Evolutionary conservation across 2,113 vertebrate species (phyloP).

Genomic region (Sebastes schlegelii): DNA sequence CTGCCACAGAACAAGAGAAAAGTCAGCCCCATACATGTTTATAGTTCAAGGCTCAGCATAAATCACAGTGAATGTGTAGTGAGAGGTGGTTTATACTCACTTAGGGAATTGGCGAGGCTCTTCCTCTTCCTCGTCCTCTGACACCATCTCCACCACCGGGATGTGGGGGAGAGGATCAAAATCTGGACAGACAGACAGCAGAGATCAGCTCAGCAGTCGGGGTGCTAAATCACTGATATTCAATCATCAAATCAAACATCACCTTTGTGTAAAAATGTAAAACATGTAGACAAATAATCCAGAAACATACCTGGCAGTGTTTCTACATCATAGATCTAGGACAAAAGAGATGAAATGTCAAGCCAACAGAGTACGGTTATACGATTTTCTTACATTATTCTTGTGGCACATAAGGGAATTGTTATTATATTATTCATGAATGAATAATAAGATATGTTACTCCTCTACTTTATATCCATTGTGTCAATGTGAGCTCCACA

Average conservation of each 20-base stretch:
- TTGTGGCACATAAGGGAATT: not conserved
- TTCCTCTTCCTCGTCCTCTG: conserved; percentile 74
- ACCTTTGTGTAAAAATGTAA: not conserved
- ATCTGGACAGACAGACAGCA: conserved; percentile 59
- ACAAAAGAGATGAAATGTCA: not conserved
- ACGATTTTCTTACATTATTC: not conserved
- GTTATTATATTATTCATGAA: not conserved
- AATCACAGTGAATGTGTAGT: not conserved
- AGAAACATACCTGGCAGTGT: conserved; percentile 78
- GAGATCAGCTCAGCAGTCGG: not conserved
- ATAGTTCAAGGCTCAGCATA: not conserved
- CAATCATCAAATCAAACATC: not conserved
- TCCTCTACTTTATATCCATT: not conserved
- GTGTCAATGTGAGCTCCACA: not conserved
- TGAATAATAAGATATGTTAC: not conserved
- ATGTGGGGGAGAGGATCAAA: conserved; percentile 82
- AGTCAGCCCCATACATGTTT: not conserved
- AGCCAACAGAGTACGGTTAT: not conserved
- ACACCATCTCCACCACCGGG: conserved; percentile 82
- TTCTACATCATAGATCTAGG: conserved; percentile 69
- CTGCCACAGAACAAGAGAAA: conserved; percentile 56
- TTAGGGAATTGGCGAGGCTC: conserved; percentile 57
- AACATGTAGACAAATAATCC: not conserved
- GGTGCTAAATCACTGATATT: not conserved
- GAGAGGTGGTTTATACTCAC: conserved; percentile 60